phyloP scores from a whole-genome alignment of 2,113 vertebrate genomes.

The Alces alces region DNA sequence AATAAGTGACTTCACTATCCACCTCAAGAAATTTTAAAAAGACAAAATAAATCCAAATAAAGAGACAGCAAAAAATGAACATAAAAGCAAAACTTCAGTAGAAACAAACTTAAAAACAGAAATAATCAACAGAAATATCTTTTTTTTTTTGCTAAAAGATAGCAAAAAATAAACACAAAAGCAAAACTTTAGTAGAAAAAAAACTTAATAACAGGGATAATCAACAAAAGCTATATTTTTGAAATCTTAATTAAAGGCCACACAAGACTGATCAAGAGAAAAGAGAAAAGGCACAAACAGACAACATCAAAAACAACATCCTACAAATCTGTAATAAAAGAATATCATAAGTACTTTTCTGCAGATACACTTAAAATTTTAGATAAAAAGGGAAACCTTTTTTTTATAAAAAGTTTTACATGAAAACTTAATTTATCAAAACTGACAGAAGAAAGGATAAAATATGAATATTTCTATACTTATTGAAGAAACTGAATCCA shows the following conservation, averaged over 20 bases:
- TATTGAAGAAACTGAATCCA: background rate
- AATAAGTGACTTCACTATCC: background rate
- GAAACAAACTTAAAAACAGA: background rate
- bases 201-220: background rate
- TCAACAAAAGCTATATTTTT: background rate
- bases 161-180: background rate
- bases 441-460: background rate
- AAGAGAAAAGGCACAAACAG: background rate
- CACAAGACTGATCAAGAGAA: background rate
- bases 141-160: background rate
- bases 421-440: constrained; percentile 13
- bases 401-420: too few relatives aligned
- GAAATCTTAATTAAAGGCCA: background rate
- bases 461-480: background rate
- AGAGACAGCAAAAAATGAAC: background rate
- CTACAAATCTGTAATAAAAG: background rate
- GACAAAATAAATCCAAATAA: background rate
- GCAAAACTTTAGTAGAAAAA: background rate
- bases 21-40: background rate
- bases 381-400: background rate
- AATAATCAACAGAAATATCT: background rate
- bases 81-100: background rate
- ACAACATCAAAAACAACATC: background rate
- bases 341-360: background rate
- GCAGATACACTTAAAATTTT: background rate